Percentiles rank a stretch among this genome's conserved stretches.
Conservation (phyloP, 2,797 vertebrate genomes). For the Amblyopsis hoosieri region DNA sequence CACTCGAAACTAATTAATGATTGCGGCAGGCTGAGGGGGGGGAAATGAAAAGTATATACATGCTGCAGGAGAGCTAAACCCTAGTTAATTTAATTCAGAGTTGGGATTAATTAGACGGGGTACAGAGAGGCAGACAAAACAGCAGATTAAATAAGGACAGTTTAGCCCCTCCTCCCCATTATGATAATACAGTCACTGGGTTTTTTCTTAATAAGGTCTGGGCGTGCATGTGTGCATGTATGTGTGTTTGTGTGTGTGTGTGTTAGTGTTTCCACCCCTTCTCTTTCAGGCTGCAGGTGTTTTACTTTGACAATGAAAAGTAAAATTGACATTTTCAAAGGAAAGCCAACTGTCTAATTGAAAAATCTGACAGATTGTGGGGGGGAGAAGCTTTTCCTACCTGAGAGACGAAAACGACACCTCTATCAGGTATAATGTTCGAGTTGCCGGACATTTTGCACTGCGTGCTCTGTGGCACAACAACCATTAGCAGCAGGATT, state of each 20-base stretch:
- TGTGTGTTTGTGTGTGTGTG: too few species aligned
- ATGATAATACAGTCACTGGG: constrained; percentile 37
- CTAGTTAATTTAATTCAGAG: constrained; percentile 71
- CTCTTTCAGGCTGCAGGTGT: too few species aligned
- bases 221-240: too few species aligned
- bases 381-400: too few species aligned
- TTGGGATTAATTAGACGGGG: constrained; percentile 65
- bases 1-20: constrained; percentile 74
- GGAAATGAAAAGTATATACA: constrained; percentile 66
- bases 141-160: constrained; percentile 58
- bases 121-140: constrained; percentile 53
- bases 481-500: constrained; percentile 52
- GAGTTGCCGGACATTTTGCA: constrained; percentile 41
- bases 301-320: too few species aligned
- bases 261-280: too few species aligned
- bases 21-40: constrained; percentile 55
- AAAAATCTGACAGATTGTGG: too few species aligned
- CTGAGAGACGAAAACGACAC: too few species aligned
- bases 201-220: too few species aligned
- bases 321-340: too few species aligned
- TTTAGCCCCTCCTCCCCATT: constrained; percentile 54
- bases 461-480: constrained; percentile 27
- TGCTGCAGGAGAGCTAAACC: constrained; percentile 71
- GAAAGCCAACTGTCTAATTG: too few species aligned
- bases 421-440: constrained; percentile 23